Percentiles rank a stretch among this genome's conserved stretches.
These are phyloP conservation scores for Sarcophilus harrisii DNA, from an alignment of 2,797 vertebrate species.

Conservation along the genomic window DNA sequence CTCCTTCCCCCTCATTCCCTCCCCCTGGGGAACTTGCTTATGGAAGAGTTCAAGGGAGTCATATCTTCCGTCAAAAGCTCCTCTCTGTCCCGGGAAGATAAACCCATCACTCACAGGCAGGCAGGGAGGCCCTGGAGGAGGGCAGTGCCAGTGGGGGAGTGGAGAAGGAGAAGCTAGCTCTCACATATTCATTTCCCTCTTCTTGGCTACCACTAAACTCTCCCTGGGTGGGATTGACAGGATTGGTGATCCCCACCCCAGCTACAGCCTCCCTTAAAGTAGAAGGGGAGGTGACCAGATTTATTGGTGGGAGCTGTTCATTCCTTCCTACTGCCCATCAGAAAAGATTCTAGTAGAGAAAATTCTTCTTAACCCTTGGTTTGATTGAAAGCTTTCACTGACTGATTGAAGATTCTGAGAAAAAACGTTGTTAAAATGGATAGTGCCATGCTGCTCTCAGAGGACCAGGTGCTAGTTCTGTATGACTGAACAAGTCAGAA, in stretches of 20 bases:
- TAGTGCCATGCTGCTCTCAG: neutral
- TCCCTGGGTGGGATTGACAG: neutral
- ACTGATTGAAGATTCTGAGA: neutral
- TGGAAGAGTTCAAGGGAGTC: slow-evolving; percentile 45
- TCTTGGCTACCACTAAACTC: neutral
- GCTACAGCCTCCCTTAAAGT: neutral
- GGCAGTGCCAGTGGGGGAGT: neutral
- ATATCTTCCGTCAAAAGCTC: slow-evolving; percentile 27
- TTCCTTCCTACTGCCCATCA: slow-evolving; percentile 15
- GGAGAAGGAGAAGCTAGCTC: neutral
- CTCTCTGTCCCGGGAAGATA: slow-evolving; percentile 65
- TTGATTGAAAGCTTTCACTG: neutral
- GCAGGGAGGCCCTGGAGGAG: neutral
- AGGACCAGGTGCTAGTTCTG: neutral
- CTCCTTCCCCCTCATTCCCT: neutral
- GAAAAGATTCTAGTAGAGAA: neutral
- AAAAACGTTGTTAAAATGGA: neutral
- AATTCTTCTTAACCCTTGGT: neutral
- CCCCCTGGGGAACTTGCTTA: neutral
- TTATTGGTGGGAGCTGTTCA: neutral
- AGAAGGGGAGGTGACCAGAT: neutral
- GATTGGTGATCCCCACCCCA: neutral
- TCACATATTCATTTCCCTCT: neutral
- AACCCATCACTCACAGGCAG: slow-evolving; percentile 61
- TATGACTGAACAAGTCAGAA: neutral